Evolutionary conservation across 2,888 invertebrate genomes (phyloP).

Genomic region (Eristalinus aeneus): DNA sequence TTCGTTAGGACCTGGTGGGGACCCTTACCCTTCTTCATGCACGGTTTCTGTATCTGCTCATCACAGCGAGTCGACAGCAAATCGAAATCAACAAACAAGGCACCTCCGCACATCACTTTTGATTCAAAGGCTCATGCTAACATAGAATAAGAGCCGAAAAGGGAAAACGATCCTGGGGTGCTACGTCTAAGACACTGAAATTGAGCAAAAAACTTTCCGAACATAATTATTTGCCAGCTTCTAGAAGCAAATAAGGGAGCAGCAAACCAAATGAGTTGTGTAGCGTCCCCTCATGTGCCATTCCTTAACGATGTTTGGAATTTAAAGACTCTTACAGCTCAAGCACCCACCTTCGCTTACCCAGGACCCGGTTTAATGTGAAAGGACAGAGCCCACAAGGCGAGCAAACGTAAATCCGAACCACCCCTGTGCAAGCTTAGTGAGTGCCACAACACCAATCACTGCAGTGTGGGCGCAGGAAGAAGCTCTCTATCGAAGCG

Average conservation of each 20-base stretch:
- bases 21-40: neutral
- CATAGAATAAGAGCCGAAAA: neutral
- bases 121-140: constrained; percentile 20
- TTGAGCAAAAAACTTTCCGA: constrained; percentile 22
- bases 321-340: neutral
- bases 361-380: neutral
- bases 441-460: constrained; percentile 12
- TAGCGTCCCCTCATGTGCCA: neutral
- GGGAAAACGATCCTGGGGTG: neutral
- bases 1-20: constrained; percentile 17
- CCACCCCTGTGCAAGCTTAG: constrained; percentile 4
- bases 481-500: neutral
- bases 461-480: neutral
- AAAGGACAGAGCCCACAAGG: constrained; percentile 44
- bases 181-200: constrained; percentile 3
- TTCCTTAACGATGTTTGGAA: neutral
- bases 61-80: constrained; percentile 45
- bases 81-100: constrained; percentile 14
- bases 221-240: constrained; percentile 63
- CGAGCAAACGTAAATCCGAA: constrained; percentile 38
- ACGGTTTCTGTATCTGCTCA: constrained; percentile 19
- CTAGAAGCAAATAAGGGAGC: constrained; percentile 57
- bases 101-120: constrained; percentile 35
- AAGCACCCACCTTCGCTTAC: neutral
- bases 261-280: constrained; percentile 26